Conservation (phyloP, 2,113 vertebrate species). For the Osmerus mordax region DNA sequence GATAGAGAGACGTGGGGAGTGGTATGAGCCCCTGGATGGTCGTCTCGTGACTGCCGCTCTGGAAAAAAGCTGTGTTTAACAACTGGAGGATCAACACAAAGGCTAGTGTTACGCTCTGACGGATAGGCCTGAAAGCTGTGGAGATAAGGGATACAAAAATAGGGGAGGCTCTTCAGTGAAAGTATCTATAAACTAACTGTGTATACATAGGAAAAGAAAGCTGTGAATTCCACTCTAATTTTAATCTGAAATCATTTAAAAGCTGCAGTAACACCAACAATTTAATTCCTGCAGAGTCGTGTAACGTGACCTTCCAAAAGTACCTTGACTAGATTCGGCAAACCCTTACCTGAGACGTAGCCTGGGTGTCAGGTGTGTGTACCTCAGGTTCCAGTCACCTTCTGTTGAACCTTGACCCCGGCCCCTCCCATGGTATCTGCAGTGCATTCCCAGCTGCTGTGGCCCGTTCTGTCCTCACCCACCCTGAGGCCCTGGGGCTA, state of each 20-base stretch:
- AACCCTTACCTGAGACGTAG: no score
- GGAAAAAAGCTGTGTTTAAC: conserved; percentile 31
- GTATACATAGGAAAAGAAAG: no score
- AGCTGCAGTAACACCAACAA: no score
- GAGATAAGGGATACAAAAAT: conserved; percentile 13
- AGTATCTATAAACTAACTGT: background rate
- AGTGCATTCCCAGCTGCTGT: conserved; percentile 72
- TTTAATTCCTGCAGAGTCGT: no score
- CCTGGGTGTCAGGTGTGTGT: no score
- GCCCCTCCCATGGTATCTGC: conserved; percentile 44
- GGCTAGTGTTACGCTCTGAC: conserved; percentile 34
- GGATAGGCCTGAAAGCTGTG: conserved; percentile 1
- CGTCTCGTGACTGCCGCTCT: conserved; percentile 16
- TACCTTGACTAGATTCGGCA: no score
- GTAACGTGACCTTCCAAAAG: no score
- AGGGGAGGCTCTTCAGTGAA: conserved; percentile 10
- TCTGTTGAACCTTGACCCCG: conserved; percentile 34
- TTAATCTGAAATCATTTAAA: no score
- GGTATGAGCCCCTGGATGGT: conserved; percentile 35
- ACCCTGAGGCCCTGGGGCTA: conserved; percentile 6
- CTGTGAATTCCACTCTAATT: no score
- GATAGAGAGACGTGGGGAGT: no score
- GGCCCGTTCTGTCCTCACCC: conserved; percentile 37
- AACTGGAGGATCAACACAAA: conserved; percentile 21
- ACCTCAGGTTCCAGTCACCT: background rate